Base-by-base conservation (phyloP, 1,140 invertebrate genomes). In the Neodiprion virginianus region DNA sequence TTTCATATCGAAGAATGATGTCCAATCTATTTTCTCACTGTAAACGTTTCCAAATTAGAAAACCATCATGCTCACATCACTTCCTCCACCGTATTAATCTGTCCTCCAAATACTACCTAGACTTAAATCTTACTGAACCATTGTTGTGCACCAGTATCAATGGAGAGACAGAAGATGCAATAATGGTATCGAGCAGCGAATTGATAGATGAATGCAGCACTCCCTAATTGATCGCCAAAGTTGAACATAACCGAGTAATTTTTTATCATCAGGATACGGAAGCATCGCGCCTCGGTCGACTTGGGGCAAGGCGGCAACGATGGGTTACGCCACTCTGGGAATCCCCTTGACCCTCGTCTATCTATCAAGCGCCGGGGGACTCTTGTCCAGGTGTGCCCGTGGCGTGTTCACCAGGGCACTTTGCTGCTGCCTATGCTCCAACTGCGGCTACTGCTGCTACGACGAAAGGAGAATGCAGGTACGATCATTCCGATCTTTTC, bases 281-380 rank as follows among this genome's bases (percentile, higher is more conserved):
- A 96, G 96, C 81, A 94, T 97, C 48, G 93, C 94, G 0, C 96
- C 96, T 1, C 91, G 92, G 75, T 94, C 94, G n/a, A 91, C 93
- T 1, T 88, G 94, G 53, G 96, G 96, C 0, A 94, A 96, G 85
- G 90, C 95, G 48, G 93, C 96, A 0, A 97, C 96, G 7, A 95
- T 98, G 84, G 92, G 95, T 8, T 98, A 98, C 88, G 96, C 96
- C 11, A 92, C 94, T 65, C 89, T 98, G 14, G 96, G 97, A 14
- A 97, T 98, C 79, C 97, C 97, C 0, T 86, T 98, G 75, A 97
- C 96, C 75, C 90, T 98, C 61, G 92, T 98, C 8, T 96, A 96
- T 87, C 89, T 96, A 72, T 95, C 94, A 40, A 95, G 94, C 75
- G 93, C 96, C 8, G 95, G 95, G 71, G 94, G 95, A 74, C 91